Evolutionary conservation across 2,797 vertebrate genomes (phyloP).

Genomic region (Enteromius mattozi): DNA sequence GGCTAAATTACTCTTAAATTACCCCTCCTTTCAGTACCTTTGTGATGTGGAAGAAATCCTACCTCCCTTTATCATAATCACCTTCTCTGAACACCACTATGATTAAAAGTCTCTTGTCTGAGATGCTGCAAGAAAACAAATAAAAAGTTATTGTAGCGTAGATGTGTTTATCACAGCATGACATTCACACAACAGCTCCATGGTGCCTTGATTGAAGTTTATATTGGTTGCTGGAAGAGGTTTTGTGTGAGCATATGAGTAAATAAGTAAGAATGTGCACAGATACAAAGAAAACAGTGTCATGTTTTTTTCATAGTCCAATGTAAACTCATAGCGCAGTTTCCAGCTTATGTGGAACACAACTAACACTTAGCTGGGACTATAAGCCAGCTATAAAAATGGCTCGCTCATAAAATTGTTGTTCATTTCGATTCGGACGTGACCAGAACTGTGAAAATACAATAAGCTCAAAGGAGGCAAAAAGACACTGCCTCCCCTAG

Average conservation of each 20-base stretch:
- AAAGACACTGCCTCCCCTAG: not conserved
- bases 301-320: not conserved
- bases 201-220: conserved; percentile 44
- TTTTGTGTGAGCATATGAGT: conserved; percentile 23
- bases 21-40: conserved; percentile 26
- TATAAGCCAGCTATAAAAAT: not conserved
- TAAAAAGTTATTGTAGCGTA: conserved; percentile 41
- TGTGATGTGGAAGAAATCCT: conserved; percentile 21
- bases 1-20: conserved; percentile 26
- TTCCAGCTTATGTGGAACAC: not conserved
- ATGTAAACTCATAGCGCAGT: not conserved
- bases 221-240: conserved; percentile 31
- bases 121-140: conserved; percentile 36
- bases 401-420: not conserved
- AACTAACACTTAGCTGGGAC: not conserved
- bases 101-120: conserved; percentile 42
- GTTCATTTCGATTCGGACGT: not conserved
- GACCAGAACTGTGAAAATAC: not conserved
- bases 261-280: conserved; percentile 4
- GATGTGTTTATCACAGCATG: conserved; percentile 46
- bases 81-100: conserved; percentile 17
- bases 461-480: not conserved
- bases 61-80: conserved; percentile 30
- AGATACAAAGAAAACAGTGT: conserved; percentile 11
- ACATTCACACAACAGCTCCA: conserved; percentile 35